phyloP scores from a whole-genome alignment of 2,888 invertebrate genomes.

The Drosophila lutescens region DNA sequence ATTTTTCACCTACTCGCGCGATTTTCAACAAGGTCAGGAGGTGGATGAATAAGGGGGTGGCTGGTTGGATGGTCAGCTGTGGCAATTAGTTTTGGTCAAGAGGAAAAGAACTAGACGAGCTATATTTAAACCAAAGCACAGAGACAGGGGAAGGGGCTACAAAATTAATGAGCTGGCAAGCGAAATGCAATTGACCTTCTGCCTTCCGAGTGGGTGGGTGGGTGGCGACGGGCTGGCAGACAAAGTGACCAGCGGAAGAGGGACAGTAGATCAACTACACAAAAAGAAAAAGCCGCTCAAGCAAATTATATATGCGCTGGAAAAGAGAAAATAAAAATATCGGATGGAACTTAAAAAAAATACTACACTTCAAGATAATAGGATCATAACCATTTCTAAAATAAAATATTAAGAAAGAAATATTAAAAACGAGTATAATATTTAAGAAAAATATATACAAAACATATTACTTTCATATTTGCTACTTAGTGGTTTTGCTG shows the following conservation, averaged over 20 bases:
- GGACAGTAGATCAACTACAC: background rate
- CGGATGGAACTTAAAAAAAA: too few species aligned
- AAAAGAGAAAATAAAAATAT: too few species aligned
- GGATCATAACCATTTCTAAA: too few species aligned
- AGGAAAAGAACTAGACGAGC: slow-evolving; percentile 14
- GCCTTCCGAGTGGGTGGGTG: slow-evolving; percentile 26
- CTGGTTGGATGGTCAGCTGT: slow-evolving; percentile 34
- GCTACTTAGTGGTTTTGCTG: too few species aligned
- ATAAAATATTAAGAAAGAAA: too few species aligned
- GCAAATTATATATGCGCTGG: too few species aligned
- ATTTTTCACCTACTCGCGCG: slow-evolving; percentile 14
- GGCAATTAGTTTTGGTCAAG: slow-evolving; percentile 41
- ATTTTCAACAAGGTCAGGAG: slow-evolving; percentile 25
- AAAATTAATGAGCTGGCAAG: slow-evolving; percentile 78
- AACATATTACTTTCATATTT: too few species aligned
- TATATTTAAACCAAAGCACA: slow-evolving; percentile 54
- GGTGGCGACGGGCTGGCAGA: slow-evolving; percentile 57
- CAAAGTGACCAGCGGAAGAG: slow-evolving; percentile 57
- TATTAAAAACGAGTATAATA: too few species aligned
- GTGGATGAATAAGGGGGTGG: slow-evolving; percentile 16
- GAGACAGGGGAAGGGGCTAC: slow-evolving; percentile 31
- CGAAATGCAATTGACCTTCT: slow-evolving; percentile 82
- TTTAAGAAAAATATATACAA: too few species aligned
- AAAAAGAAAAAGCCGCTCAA: background rate
- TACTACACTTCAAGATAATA: too few species aligned